phyloP scores from a whole-genome alignment of 2,113 vertebrate genomes.

The Hydrochoerus hydrochaeris region DNA sequence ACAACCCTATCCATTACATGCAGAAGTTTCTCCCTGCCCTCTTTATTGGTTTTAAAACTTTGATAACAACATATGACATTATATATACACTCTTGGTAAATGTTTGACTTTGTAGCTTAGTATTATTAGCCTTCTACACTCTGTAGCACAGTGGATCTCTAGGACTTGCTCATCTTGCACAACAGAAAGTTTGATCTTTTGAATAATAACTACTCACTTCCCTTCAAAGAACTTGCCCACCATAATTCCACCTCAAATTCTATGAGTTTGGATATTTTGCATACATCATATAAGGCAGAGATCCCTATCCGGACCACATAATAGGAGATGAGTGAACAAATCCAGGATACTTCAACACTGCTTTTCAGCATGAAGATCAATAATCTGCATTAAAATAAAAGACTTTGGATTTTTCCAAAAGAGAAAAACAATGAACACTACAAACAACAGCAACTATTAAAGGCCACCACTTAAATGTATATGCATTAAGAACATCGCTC shows the following conservation, averaged over 20 bases:
- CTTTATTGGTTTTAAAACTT: neutral
- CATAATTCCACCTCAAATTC: neutral
- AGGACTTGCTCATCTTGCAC: neutral
- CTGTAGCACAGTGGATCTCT: neutral
- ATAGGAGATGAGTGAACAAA: neutral
- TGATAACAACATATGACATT: neutral
- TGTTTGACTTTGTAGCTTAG: neutral
- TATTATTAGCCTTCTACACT: neutral
- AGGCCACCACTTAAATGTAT: neutral
- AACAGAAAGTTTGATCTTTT: neutral
- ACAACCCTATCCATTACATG: neutral
- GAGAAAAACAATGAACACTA: neutral
- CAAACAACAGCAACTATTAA: neutral
- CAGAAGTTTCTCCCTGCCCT: neutral
- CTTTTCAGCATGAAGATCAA: neutral
- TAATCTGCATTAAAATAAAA: neutral
- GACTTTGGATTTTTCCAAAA: neutral
- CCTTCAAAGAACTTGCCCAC: neutral
- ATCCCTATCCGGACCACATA: neutral
- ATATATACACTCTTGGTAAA: neutral
- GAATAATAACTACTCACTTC: neutral
- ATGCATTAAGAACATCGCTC: neutral
- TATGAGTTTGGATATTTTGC: neutral
- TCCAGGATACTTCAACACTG: neutral
- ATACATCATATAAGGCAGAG: neutral